These are phyloP conservation scores for Drosophila leontia DNA, from an alignment of 1,140 invertebrate genomes.

Conservation along the genomic window DNA sequence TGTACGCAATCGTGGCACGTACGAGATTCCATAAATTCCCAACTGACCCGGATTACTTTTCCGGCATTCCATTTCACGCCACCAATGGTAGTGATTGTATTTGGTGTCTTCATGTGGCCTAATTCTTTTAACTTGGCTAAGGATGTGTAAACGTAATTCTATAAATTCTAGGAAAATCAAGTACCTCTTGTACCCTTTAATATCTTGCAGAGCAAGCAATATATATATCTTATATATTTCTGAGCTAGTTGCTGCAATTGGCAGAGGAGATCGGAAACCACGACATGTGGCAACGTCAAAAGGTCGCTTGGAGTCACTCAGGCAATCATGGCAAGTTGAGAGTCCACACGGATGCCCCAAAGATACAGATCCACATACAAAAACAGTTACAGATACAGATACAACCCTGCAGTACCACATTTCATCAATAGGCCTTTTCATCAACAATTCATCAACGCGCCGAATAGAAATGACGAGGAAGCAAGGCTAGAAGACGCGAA, in stretches of 20 bases:
- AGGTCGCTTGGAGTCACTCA: conserved; percentile 36
- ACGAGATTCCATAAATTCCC: conserved; percentile 34
- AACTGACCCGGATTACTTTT: conserved; percentile 40
- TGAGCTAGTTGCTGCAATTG: conserved; percentile 31
- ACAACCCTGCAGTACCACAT: too few relatives aligned
- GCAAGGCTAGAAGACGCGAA: conserved; percentile 16
- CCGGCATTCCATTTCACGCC: not conserved
- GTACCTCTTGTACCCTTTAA: not conserved
- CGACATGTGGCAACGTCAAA: conserved; percentile 45
- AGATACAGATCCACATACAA: not conserved
- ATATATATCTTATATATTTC: not conserved
- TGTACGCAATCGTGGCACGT: conserved; percentile 29
- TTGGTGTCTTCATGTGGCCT: not conserved
- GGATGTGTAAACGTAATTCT: not conserved
- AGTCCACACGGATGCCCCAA: conserved; percentile 5
- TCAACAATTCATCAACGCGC: too few relatives aligned
- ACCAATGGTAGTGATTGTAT: not conserved
- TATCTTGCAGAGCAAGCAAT: conserved; percentile 1
- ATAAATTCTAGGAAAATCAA: not conserved
- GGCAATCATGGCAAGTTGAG: conserved; percentile 28
- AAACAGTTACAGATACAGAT: not conserved
- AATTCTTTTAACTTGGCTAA: not conserved
- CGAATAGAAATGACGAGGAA: conserved; percentile 73
- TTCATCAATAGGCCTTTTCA: too few relatives aligned
- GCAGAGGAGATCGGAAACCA: conserved; percentile 17